Evolutionary conservation across 2,113 vertebrate genomes (phyloP), one percentile per base, ranked within the genome.

Genomic region (Cochlearius cochlearius): DNA sequence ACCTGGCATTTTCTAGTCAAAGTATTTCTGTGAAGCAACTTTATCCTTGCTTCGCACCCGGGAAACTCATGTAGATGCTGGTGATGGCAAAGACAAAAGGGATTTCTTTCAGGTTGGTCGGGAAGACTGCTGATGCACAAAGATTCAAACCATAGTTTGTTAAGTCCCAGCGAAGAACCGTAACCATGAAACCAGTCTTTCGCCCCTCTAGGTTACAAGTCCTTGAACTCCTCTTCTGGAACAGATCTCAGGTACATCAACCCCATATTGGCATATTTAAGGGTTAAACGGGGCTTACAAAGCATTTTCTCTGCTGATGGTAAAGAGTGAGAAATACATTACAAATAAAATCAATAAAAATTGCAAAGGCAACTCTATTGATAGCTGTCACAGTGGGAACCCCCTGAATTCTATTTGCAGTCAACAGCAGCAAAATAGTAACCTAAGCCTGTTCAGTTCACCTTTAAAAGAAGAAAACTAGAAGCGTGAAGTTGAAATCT

Each of bases 381-480:
- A 12, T 39, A 74, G 62, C 38, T 85, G 43, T 49, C 60, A 71
- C 52, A 56, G 56, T 20, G 36, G 64, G 39, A 94, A 75, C 18
- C 41, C 76, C 52, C 69, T 63, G n/a, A 91, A 56, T 23, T 47
- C 66, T 52, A 30, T 34, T 55, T 87, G n/a, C 43, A 84, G 45
- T 60, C 56, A 81, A 95, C 91, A 88, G n/a, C 21, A 91, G 66
- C 52, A 78, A 78, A 94, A 78, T 2, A 88, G 86, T 68, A 96
- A 96, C 49, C 32, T 41, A 69, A 94, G 63, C n/a, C 74, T 49
- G 29, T 22, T 62, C 41, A 17, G 71, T 81, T 84, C 87, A 92
- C 91, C 88, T 91, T 87, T 91, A 85, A 95, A 89, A 91, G 69
- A 78, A 95, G 89, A 96, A 96, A 96, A 92, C 50, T 32, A 79